Percentiles rank a stretch among this genome's conserved stretches.
Evolutionary conservation across 1,140 invertebrate genomes (phyloP).

Genomic region (Halyomorpha halys): DNA sequence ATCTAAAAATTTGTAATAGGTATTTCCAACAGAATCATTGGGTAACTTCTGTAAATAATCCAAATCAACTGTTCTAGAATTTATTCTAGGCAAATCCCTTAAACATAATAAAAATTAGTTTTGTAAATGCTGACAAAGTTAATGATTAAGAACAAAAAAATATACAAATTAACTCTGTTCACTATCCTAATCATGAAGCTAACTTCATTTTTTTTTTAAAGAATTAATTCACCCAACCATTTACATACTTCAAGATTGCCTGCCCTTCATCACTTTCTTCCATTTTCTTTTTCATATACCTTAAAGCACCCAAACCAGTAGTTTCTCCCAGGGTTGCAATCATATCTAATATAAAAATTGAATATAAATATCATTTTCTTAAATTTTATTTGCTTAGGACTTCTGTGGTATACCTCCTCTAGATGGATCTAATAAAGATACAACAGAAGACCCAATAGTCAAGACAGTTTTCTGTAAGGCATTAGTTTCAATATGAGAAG

Average conservation of each 20-base stretch:
- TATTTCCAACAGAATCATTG: constrained; percentile 67
- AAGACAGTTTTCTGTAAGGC: constrained; percentile 64
- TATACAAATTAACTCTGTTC: not conserved
- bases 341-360: constrained; percentile 56
- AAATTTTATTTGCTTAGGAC: too few relatives aligned
- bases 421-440: constrained; percentile 60
- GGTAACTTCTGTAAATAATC: constrained; percentile 58
- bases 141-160: not conserved
- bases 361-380: not conserved
- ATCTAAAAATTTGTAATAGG: constrained; percentile 72
- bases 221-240: not conserved
- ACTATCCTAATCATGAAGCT: not conserved
- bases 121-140: not conserved
- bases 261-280: constrained; percentile 51
- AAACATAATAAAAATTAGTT: constrained; percentile 13
- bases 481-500: constrained; percentile 54
- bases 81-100: constrained; percentile 72
- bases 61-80: constrained; percentile 69
- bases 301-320: constrained; percentile 60
- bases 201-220: not conserved
- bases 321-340: constrained; percentile 87
- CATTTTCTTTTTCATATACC: constrained; percentile 57
- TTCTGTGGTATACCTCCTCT: constrained; percentile 35
- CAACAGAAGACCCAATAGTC: constrained; percentile 63
- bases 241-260: constrained; percentile 47